Conservation (phyloP, 92 coral and sea anemone species). For the Epizoanthus stellaris region DNA sequence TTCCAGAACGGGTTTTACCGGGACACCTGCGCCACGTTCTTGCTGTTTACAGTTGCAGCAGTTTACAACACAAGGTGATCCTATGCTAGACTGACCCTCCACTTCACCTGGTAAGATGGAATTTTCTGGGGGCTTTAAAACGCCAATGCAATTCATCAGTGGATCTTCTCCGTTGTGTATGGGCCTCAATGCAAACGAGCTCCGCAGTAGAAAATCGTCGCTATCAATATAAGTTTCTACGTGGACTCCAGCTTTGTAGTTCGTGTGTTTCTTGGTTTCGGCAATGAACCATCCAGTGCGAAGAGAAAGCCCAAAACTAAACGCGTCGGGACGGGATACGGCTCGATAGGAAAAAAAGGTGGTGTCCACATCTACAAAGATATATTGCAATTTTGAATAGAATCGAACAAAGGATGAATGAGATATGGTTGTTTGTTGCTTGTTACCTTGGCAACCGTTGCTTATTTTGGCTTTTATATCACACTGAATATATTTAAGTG, state of each 20-base stretch:
- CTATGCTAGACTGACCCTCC: background rate
- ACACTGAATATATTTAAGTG: too few relatives aligned
- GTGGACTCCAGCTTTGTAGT: background rate
- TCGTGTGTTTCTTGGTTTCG: conserved; percentile 24
- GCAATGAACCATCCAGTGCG: conserved; percentile 17
- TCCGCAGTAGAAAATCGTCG: background rate
- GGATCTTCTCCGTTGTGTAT: conserved; percentile 2
- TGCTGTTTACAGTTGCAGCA: conserved; percentile 20
- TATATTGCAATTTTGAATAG: background rate
- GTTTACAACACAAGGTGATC: background rate
- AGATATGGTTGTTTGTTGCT: conserved; percentile 14
- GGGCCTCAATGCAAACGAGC: conserved; percentile 16
- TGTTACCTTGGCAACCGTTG: too few relatives aligned
- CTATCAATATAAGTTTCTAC: background rate
- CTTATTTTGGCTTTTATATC: too few relatives aligned
- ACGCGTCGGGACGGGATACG: conserved; percentile 33
- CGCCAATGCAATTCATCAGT: conserved; percentile 16
- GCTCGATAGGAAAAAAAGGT: conserved; percentile 28
- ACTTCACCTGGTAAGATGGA: background rate
- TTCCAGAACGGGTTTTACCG: too few relatives aligned
- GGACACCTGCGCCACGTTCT: background rate
- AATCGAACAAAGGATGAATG: background rate
- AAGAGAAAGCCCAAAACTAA: conserved; percentile 13
- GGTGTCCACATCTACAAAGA: conserved; percentile 4
- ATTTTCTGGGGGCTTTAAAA: background rate